Evolutionary conservation across 2,888 invertebrate genomes (phyloP), one percentile per base, ranked within the genome.

Genomic region (Bruchidius siliquastri): DNA sequence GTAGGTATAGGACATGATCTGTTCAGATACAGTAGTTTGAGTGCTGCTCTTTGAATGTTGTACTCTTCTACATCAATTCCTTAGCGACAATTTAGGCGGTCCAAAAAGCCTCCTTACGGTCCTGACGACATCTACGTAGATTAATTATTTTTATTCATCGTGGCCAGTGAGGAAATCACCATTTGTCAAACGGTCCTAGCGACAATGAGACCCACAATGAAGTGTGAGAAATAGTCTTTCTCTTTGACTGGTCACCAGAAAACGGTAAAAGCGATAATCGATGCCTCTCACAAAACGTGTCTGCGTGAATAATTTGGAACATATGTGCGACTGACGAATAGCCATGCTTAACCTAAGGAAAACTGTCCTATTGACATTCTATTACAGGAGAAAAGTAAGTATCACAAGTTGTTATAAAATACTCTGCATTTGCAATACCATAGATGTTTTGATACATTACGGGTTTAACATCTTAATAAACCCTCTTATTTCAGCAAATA

Each of bases 401-500:
- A 2, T 26, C 26, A 26, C 26, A 26, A 26, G 2, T 26, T 26
- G 26, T 4, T 8, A 26, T 26, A 26, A 26, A 26, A 26, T 26
- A 4, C 26, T 2, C 2, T 26, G 26, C 3, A 8, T 26, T 4
- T 4, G 26, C 26, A 2, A 8, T 8, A 26, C 26, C 3, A 49
- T 49, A 49, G 13, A 49, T 18, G 18, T 49, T 49, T 13, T 18
- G 8, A 13, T 30, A 30, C 30, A 30, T 30, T 8, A 30, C 3
- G 30, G 30, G 30, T 8, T 30, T 30, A 30, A 30, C 4, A 3
- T 30, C 8, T 8, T 30, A 30, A 30, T 30, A 30, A 30, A 8
- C 30, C 18, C 49, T 80, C 81, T 80, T 81, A 81, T 81, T 81
- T 80, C 79, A 77, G 77, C 80, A 82, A 80, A 81, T 79, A 79